These are phyloP conservation scores for Cataglyphis cursor DNA, from an alignment of 2,888 invertebrate species.

Conservation along the genomic window DNA sequence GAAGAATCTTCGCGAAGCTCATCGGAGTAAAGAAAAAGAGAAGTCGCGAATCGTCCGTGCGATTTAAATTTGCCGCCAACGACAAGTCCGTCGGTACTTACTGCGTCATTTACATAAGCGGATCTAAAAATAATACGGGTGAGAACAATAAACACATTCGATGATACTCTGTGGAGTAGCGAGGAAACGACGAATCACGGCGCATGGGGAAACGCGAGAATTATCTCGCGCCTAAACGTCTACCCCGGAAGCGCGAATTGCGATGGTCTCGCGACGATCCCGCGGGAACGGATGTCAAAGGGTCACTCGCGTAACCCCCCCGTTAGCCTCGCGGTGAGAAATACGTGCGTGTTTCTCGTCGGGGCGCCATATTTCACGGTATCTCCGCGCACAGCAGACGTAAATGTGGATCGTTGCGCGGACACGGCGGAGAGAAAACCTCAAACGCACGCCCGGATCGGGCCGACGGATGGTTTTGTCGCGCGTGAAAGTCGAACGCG, in stretches of 20 bases:
- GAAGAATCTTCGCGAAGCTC: not conserved
- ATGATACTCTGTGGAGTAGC: constrained; percentile 54
- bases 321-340: constrained; percentile 84
- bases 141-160: constrained; percentile 77
- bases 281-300: constrained; percentile 36
- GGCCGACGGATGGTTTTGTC: not conserved
- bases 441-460: not conserved
- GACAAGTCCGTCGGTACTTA: constrained; percentile 71
- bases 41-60: not conserved
- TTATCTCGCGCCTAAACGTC: constrained; percentile 11
- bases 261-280: not conserved
- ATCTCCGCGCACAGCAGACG: constrained; percentile 74
- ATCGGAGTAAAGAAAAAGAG: not conserved
- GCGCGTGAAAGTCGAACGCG: constrained; percentile 55
- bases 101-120: constrained; percentile 85
- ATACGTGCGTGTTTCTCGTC: constrained; percentile 82
- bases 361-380: constrained; percentile 82
- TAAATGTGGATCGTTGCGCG: constrained; percentile 65
- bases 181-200: constrained; percentile 29
- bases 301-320: constrained; percentile 73
- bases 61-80: constrained; percentile 79
- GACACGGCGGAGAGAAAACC: constrained; percentile 67
- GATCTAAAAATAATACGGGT: constrained; percentile 81
- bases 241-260: not conserved
- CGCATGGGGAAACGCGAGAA: not conserved